phyloP scores from a whole-genome alignment of 2,113 vertebrate genomes.

The Chaenocephalus aceratus region DNA sequence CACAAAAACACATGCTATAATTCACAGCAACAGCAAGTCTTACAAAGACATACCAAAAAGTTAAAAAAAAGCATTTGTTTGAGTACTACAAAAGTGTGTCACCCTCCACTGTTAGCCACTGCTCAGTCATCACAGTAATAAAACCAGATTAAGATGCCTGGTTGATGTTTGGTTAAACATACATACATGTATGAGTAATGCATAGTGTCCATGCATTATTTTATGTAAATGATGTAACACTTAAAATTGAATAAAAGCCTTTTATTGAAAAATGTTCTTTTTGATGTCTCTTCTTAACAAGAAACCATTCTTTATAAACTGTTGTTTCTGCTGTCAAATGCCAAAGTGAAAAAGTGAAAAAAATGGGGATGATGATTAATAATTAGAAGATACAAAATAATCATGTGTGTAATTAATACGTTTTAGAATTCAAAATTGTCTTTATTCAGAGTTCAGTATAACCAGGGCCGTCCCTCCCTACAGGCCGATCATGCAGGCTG shows the following conservation, averaged over 20 bases:
- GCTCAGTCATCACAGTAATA: background rate
- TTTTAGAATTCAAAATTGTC: background rate
- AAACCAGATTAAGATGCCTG: background rate
- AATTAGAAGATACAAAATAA: background rate
- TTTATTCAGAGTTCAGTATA: rapidly evolving
- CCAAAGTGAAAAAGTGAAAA: too few relatives aligned
- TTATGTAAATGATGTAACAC: background rate
- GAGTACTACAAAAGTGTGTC: background rate
- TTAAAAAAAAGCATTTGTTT: background rate
- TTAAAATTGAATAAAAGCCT: background rate
- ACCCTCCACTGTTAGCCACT: background rate
- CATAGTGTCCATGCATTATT: background rate
- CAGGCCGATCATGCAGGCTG: too few relatives aligned
- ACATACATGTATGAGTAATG: too few relatives aligned
- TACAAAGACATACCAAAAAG: background rate
- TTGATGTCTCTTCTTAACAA: background rate
- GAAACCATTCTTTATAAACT: background rate
- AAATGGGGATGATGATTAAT: background rate
- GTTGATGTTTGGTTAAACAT: background rate
- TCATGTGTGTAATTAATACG: background rate
- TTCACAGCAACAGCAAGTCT: too few relatives aligned
- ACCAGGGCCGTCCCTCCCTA: too few relatives aligned
- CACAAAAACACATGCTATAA: background rate
- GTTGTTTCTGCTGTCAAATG: background rate
- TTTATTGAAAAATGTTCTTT: background rate